These are phyloP conservation scores for Caenorhabditis panamensis DNA, from an alignment of 2,888 invertebrate genomes.

Conservation along the genomic window DNA sequence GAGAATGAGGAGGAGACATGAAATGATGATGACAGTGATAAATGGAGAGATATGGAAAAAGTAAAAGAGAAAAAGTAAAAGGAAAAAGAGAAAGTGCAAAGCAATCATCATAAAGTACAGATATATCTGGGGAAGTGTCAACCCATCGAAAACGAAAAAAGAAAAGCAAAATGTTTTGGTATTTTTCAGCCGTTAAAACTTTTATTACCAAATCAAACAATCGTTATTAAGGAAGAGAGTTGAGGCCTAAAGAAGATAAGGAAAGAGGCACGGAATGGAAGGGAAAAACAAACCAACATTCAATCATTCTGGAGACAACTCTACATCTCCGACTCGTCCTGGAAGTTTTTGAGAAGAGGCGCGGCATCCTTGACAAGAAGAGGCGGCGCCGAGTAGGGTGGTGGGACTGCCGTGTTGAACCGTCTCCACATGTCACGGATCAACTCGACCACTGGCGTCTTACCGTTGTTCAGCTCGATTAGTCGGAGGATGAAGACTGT, in stretches of 20 bases:
- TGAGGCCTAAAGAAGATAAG: conserved; percentile 28
- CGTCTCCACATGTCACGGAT: conserved; percentile 56
- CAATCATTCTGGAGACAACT: neutral
- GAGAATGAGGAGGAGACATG: neutral
- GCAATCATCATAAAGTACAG: conserved; percentile 6
- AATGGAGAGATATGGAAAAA: neutral
- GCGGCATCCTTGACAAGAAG: conserved; percentile 57
- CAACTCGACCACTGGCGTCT: conserved; percentile 57
- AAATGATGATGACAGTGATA: neutral
- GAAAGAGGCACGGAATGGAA: conserved; percentile 14
- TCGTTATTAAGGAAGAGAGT: conserved; percentile 28
- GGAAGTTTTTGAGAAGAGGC: conserved; percentile 60
- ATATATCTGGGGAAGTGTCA: conserved; percentile 31
- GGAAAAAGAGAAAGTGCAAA: neutral
- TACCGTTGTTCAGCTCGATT: conserved; percentile 62
- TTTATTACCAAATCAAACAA: conserved; percentile 52
- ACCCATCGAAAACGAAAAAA: conserved; percentile 28
- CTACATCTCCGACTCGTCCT: conserved; percentile 61
- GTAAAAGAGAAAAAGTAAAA: conserved; percentile 1
- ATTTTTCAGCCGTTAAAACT: conserved; percentile 31
- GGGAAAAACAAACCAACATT: too few relatives aligned
- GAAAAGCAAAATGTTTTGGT: conserved; percentile 33
- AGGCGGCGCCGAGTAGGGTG: conserved; percentile 62
- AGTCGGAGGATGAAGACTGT: conserved; percentile 78
- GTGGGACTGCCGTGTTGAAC: conserved; percentile 57